A percentile compares a stretch with the other conserved stretches of the same genome.
These are phyloP conservation scores for Scortum barcoo DNA, from an alignment of 2,113 vertebrate species.

Conservation along the genomic window DNA sequence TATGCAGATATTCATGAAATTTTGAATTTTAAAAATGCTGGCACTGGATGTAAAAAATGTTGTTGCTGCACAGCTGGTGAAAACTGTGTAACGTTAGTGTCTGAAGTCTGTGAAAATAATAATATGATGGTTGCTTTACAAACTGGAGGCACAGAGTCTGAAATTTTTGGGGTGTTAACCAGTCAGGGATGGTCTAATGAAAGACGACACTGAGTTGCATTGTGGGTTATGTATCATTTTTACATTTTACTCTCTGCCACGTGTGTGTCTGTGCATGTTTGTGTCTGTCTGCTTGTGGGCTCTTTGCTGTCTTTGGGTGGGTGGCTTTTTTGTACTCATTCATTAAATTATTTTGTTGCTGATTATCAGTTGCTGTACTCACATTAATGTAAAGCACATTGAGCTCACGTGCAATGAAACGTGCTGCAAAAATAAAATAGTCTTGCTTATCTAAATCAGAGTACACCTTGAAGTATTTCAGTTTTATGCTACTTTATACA, in stretches of 20 bases:
- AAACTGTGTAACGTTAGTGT: neutral
- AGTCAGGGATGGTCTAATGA: slow-evolving; percentile 4
- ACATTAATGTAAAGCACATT: neutral
- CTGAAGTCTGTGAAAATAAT: neutral
- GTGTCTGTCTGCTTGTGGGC: neutral
- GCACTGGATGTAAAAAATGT: neutral
- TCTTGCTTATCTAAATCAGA: neutral
- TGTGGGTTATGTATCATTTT: neutral
- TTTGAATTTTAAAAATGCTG: neutral
- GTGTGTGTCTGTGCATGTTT: neutral
- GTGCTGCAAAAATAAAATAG: neutral
- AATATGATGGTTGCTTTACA: neutral
- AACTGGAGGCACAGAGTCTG: neutral
- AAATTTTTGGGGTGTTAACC: neutral
- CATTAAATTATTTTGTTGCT: neutral
- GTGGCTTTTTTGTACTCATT: neutral
- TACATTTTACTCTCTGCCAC: neutral
- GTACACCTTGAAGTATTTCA: neutral
- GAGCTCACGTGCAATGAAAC: neutral
- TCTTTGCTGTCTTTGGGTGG: neutral
- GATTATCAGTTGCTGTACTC: neutral
- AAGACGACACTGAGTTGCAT: neutral
- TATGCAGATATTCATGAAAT: neutral
- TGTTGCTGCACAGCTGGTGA: neutral
- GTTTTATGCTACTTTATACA: neutral